A percentile compares a stretch with the other conserved stretches of the same genome.
Conservation (phyloP, 2,888 invertebrate genomes). For the Drosophila flavopinicola region DNA sequence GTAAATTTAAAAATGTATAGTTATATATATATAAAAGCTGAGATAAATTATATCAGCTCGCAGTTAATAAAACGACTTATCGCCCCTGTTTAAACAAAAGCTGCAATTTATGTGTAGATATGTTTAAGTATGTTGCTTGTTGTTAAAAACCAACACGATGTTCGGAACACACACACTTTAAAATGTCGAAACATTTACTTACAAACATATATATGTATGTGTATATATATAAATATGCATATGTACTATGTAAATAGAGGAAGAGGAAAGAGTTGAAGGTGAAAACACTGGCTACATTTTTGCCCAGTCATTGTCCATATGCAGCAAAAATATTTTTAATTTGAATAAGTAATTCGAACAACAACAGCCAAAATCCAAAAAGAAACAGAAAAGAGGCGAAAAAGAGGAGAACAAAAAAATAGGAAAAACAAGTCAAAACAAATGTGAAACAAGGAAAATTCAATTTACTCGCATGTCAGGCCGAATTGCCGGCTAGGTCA, state of each 20-base stretch:
- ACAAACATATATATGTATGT: constrained; percentile 1
- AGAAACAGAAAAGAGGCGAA: constrained; percentile 13
- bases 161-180: constrained; percentile 26
- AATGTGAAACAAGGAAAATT: constrained; percentile 79
- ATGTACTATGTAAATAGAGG: constrained; percentile 33
- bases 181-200: constrained; percentile 29
- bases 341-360: constrained; percentile 79
- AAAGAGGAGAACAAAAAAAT: constrained; percentile 21
- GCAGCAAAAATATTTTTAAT: constrained; percentile 72
- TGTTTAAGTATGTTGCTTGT: constrained; percentile 5
- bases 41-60: constrained; percentile 4
- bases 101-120: constrained; percentile 18
- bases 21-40: background rate
- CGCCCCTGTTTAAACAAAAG: constrained; percentile 16
- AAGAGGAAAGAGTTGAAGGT: constrained; percentile 38
- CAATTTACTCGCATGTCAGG: constrained; percentile 82
- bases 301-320: constrained; percentile 57
- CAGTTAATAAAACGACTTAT: background rate
- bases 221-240: constrained; percentile 5
- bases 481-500: constrained; percentile 79
- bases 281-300: constrained; percentile 41
- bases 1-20: background rate
- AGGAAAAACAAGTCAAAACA: constrained; percentile 71
- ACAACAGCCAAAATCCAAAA: constrained; percentile 69
- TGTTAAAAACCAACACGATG: constrained; percentile 35